Conservation (phyloP, 2,113 vertebrate genomes). For the Nothobranchius furzeri region DNA sequence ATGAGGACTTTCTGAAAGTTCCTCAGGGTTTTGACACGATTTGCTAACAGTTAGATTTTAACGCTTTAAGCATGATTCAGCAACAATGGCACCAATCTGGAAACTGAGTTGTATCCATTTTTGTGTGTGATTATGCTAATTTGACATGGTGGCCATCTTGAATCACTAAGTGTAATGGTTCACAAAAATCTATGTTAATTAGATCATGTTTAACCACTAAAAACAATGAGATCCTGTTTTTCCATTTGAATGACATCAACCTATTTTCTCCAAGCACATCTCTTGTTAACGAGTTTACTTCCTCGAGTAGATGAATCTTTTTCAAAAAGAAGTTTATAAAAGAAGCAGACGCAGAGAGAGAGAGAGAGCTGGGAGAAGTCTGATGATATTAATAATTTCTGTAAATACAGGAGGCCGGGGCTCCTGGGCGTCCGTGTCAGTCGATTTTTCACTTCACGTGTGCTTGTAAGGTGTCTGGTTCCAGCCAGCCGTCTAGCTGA, state of each 20-base stretch:
- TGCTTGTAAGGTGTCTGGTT: slow-evolving; percentile 77
- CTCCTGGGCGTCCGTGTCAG: slow-evolving; percentile 45
- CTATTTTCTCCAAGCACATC: slow-evolving; percentile 26
- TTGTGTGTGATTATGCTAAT: too few relatives aligned
- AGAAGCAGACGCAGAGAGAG: neutral
- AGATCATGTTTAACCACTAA: too few relatives aligned
- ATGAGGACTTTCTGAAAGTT: too few relatives aligned
- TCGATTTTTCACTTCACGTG: slow-evolving; percentile 75
- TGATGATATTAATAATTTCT: slow-evolving; percentile 67
- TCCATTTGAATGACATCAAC: slow-evolving; percentile 33
- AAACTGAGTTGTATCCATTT: too few relatives aligned
- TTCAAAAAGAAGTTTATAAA: slow-evolving; percentile 1
- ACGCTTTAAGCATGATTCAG: too few relatives aligned
- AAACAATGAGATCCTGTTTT: neutral
- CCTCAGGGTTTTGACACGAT: too few relatives aligned
- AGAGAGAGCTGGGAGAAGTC: slow-evolving; percentile 33
- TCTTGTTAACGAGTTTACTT: slow-evolving; percentile 66
- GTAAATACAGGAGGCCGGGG: slow-evolving; percentile 62
- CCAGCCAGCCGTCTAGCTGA: slow-evolving; percentile 57
- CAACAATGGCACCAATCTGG: too few relatives aligned
- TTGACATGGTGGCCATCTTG: too few relatives aligned
- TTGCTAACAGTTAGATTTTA: too few relatives aligned
- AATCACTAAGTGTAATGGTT: too few relatives aligned
- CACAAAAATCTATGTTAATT: too few relatives aligned
- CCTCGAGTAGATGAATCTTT: slow-evolving; percentile 47